Conservation (phyloP, 2,888 invertebrate genomes). For the Antheraea assamensis region DNA sequence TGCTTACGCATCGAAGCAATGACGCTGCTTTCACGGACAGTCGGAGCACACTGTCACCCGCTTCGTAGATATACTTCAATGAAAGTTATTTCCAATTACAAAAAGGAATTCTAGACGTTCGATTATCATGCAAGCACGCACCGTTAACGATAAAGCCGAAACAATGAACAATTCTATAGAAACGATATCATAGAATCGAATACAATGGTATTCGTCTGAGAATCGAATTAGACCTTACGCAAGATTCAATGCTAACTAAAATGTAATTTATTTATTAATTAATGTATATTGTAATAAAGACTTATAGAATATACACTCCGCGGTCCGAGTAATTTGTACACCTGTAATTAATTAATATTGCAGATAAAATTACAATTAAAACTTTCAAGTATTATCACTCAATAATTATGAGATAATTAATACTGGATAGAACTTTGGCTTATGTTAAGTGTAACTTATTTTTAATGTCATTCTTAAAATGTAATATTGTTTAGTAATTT, state of each 20-base stretch:
- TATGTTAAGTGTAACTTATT: too few relatives aligned
- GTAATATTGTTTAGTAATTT: too few relatives aligned
- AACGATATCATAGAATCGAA: slow-evolving; percentile 6
- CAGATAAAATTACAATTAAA: too few relatives aligned
- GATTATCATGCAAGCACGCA: slow-evolving; percentile 63
- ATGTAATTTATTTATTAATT: too few relatives aligned
- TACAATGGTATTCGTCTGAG: not conserved
- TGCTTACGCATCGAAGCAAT: not conserved
- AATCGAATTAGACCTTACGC: slow-evolving; percentile 22
- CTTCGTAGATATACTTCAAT: slow-evolving; percentile 49
- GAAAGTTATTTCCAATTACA: slow-evolving; percentile 71
- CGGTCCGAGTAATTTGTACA: too few relatives aligned
- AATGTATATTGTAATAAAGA: too few relatives aligned
- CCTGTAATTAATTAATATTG: too few relatives aligned
- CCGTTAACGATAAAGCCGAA: slow-evolving; percentile 60
- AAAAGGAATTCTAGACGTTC: slow-evolving; percentile 56
- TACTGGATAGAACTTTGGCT: too few relatives aligned
- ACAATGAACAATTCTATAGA: slow-evolving; percentile 30
- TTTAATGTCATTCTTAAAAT: too few relatives aligned
- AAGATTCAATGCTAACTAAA: not conserved
- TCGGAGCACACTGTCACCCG: slow-evolving; percentile 23
- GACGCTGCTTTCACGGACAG: slow-evolving; percentile 45
- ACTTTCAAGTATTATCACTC: too few relatives aligned
- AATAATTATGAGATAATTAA: too few relatives aligned
- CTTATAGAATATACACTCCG: too few relatives aligned